Percentiles rank a stretch among this genome's conserved stretches.
Evolutionary conservation across 2,888 invertebrate species (phyloP).

Genomic region (Notodonta ziczac): DNA sequence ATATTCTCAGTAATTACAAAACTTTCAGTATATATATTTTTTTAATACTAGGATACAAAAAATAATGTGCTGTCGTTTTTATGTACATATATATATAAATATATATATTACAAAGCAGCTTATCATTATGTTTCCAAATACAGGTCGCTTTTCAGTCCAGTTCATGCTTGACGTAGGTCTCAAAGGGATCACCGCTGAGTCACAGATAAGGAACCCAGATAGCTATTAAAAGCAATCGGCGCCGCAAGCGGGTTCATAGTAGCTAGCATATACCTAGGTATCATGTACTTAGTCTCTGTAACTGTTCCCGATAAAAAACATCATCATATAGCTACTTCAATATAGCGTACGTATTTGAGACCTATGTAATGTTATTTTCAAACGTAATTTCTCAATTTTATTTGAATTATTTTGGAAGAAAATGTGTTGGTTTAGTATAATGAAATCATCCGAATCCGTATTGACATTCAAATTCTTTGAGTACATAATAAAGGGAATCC

Average conservation of each 20-base stretch:
- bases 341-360: no score
- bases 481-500: slow-evolving; percentile 12
- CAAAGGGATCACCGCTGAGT: background rate
- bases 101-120: no score
- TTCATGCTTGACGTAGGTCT: slow-evolving; percentile 1
- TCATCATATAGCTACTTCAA: no score
- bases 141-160: background rate
- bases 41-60: no score
- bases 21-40: no score
- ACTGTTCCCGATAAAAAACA: background rate
- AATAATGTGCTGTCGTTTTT: no score
- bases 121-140: background rate
- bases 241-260: background rate
- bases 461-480: background rate
- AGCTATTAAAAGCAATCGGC: background rate
- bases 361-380: no score
- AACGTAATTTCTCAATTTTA: no score
- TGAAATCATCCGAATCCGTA: background rate
- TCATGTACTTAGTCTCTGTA: no score
- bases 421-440: background rate
- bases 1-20: no score
- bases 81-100: no score
- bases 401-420: no score
- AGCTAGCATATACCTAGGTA: background rate
- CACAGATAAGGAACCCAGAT: background rate